A percentile compares a stretch with the other conserved stretches of the same genome.
Conservation (phyloP, 2,113 vertebrate genomes). For the Candoia aspera region DNA sequence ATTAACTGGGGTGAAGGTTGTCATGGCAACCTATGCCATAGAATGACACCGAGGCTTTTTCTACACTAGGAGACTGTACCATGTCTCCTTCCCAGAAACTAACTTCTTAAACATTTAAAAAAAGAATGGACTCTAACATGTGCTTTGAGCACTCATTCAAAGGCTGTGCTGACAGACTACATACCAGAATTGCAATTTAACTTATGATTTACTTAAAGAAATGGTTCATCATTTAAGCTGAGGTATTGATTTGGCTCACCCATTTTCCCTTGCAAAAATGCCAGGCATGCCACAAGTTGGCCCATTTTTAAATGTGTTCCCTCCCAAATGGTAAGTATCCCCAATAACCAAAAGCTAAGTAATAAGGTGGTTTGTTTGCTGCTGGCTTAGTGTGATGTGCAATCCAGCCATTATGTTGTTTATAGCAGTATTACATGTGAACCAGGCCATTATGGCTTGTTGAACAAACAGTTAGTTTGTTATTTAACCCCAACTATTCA, state of each 20-base stretch:
- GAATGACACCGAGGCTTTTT: background rate
- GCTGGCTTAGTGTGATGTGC: background rate
- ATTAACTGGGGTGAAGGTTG: background rate
- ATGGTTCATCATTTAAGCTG: background rate
- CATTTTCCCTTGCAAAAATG: background rate
- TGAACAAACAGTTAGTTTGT: background rate
- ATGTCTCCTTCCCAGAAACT: background rate
- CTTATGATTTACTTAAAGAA: background rate
- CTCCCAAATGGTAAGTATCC: background rate
- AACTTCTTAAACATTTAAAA: background rate
- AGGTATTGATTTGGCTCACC: background rate
- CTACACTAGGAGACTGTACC: background rate
- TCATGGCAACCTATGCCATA: background rate
- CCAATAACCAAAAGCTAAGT: background rate
- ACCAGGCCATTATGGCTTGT: background rate
- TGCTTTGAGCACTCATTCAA: background rate
- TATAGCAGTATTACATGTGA: background rate
- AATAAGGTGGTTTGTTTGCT: background rate
- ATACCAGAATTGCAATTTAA: background rate
- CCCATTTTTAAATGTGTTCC: background rate
- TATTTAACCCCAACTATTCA: background rate
- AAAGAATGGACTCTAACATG: background rate
- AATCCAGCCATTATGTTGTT: background rate
- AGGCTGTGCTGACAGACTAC: background rate
- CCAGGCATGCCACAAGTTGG: too few relatives aligned